Base-by-base conservation (phyloP, 1,140 invertebrate genomes). In the Leguminivora glycinivorella region DNA sequence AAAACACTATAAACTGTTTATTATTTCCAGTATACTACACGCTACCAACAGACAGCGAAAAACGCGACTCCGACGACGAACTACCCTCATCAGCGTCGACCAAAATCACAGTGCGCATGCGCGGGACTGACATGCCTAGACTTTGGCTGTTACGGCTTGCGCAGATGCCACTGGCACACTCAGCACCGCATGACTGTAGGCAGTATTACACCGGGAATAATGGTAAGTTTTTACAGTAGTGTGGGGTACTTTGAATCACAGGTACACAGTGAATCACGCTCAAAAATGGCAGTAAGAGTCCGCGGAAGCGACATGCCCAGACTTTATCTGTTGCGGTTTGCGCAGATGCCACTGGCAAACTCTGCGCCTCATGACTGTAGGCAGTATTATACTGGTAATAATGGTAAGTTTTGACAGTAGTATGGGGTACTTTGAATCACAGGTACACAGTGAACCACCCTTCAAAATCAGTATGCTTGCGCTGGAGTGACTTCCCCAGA, bases 71-170 rank as follows among this genome's bases (percentile, higher is more conserved):
- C 0, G 87, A 73, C 2, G 87, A 72, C 1, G 87, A 88, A 12
- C 70, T 89, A 0, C 76, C 85, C 0, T 67, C 68, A 14, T 58
- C 73, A 1, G 74, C 71, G 60, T 70, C 72, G 19, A 85, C 81
- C 0, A 73, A 70, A 1, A 70, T 89, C 0, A 72, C 75, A 5
- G 76, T 89, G 22, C 92, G 93, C 40, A 85, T 95, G 72, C 91
- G 93, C 1, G 89, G 93, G 58, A 90, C 91, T 34, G 93, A 95
- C 14, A 92, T 94, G 60, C 92, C 93, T 1, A 91, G 96, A 4
- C 90, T 96, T 71, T 97, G 96, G 96, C 95, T 96, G 87, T 94
- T 96, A 76, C 92, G 94, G 67, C 92, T 96, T 4, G 91, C 93
- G 3, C 95, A 96, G 78, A 89, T 96, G 75, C 95, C 94, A 1